Base-by-base conservation (phyloP, 2,888 invertebrate species). In the Deladenus siricidicola region DNA sequence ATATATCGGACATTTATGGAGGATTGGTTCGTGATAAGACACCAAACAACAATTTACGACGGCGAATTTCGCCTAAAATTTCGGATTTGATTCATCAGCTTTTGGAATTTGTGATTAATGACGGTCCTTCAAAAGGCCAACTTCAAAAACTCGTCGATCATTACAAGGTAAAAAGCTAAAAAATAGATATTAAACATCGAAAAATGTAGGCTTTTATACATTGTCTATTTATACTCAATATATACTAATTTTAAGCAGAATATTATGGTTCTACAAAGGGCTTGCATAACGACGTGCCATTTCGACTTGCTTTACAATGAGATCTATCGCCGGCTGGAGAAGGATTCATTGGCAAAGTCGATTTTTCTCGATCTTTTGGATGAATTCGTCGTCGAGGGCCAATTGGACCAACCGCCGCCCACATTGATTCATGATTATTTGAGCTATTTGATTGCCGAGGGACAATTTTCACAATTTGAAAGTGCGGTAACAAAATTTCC, bases 401-500 rank as follows among this genome's bases (percentile, higher is more conserved):
- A 50, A 14, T 58, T 76, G 47, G 60, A 65, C 39, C 64, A 72
- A 49, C 82, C 88, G 17, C 86, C 86, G 51, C 88, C 88, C 0
- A 81, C 82, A 3, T 85, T 89, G 53, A 58, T 87, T 62, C 87
- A 88, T 78, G 85, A 86, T 56, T 84, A 89, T 70, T 86, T 89
- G 4, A 82, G 83, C 21, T 85, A 87, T 79, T 85, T 86, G 80
- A 84, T 86, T 69, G 81, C 83, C 44, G 83, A 85, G 65, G 84
- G 84, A 47, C 83, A 85, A 72, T 83, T 86, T 54, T 80, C 85
- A 69, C 84, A 84, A 64, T 80, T 89, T 43, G 67, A 89, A 79
- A 84, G 85, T 34, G 84, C 88, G 58, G 83, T 89, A 53, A 83
- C 88, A 4, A 86, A 86, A 68, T 81, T 89, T 63, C 86, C 88